Percentiles rank a stretch among this genome's conserved stretches.
These are phyloP conservation scores for Riptortus pedestris DNA, from an alignment of 1,140 invertebrate genomes.

Conservation along the genomic window DNA sequence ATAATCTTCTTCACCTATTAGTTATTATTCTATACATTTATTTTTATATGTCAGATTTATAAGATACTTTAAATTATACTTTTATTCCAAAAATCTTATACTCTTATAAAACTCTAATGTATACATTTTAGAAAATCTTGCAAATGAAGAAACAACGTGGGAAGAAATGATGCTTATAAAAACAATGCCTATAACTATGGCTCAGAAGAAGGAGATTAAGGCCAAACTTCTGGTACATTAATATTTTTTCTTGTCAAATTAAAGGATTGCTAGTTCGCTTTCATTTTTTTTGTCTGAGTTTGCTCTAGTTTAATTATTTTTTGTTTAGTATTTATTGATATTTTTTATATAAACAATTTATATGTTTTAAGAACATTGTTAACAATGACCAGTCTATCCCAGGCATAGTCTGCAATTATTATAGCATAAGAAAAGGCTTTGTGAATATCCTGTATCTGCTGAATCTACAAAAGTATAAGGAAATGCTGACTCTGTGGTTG, in stretches of 20 bases:
- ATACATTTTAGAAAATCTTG: constrained; percentile 51
- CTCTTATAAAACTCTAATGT: constrained; percentile 1
- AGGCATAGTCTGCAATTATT: too few species aligned
- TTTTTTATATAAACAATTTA: too few species aligned
- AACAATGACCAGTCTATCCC: too few species aligned
- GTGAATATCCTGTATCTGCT: too few species aligned
- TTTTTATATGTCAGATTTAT: too few species aligned
- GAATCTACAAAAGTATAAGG: too few species aligned
- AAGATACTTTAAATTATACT: too few species aligned
- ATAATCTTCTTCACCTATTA: not conserved
- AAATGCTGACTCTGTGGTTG: too few species aligned
- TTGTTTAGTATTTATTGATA: not conserved
- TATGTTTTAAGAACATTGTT: too few species aligned
- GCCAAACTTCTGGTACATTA: constrained; percentile 57
- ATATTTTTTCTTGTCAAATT: not conserved
- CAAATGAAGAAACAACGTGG: constrained; percentile 73
- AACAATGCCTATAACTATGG: constrained; percentile 68
- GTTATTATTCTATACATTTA: too few species aligned
- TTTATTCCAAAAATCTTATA: too few species aligned
- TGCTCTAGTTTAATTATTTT: not conserved
- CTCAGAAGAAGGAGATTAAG: constrained; percentile 67
- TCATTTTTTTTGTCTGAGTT: not conserved
- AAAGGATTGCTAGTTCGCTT: not conserved
- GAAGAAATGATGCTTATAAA: constrained; percentile 78
- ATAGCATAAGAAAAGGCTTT: too few species aligned